These are phyloP conservation scores for Hyperoplus immaculatus DNA, from an alignment of 2,797 vertebrate genomes.

Conservation along the genomic window DNA sequence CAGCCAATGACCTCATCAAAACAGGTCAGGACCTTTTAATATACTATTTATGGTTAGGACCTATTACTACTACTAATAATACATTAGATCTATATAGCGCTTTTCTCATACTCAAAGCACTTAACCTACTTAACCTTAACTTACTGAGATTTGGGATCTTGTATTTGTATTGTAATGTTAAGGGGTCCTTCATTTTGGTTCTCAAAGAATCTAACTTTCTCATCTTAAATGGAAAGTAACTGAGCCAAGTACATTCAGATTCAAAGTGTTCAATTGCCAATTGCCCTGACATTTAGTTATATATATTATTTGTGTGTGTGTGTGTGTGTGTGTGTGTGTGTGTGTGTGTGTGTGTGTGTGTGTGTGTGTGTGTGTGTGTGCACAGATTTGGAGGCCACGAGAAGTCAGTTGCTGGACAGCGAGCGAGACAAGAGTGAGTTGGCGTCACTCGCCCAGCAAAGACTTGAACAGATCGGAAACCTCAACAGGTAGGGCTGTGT, in stretches of 20 bases:
- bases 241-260: not conserved
- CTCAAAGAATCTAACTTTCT: not conserved
- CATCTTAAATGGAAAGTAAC: not conserved
- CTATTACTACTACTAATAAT: too few relatives aligned
- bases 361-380: conserved; percentile 77
- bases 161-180: not conserved
- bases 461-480: conserved; percentile 85
- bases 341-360: not conserved
- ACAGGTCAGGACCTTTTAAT: conserved; percentile 77
- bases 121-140: too few relatives aligned
- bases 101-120: too few relatives aligned
- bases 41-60: too few relatives aligned
- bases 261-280: too few relatives aligned
- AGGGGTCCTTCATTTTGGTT: too few relatives aligned
- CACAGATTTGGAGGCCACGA: conserved; percentile 83
- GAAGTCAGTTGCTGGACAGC: conserved; percentile 82
- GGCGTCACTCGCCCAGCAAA: conserved; percentile 84
- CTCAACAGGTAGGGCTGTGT: conserved; percentile 44
- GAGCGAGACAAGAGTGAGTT: conserved; percentile 88
- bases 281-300: too few relatives aligned
- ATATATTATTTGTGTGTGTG: too few relatives aligned
- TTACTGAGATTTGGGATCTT: not conserved
- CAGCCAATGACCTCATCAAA: conserved; percentile 79
- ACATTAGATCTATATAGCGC: too few relatives aligned
- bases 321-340: too few relatives aligned